Evolutionary conservation across 2,888 invertebrate species (phyloP).

Genomic region (Neoascia interrupta): DNA sequence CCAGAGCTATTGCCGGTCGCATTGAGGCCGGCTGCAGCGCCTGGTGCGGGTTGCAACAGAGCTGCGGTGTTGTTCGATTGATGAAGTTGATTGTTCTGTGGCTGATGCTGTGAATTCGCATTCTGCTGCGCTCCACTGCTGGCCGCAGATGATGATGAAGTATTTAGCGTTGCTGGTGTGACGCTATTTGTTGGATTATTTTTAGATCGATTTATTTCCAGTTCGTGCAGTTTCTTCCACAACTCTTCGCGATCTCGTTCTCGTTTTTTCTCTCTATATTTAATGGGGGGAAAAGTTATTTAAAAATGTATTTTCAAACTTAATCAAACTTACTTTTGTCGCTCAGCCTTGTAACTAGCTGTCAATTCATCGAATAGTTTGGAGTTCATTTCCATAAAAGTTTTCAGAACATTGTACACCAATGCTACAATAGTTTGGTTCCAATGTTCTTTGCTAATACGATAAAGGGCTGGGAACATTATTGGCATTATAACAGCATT

Average conservation of each 20-base stretch:
- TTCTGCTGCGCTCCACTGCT: slow-evolving; percentile 70
- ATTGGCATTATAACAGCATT: slow-evolving; percentile 95
- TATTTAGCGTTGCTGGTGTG: slow-evolving; percentile 72
- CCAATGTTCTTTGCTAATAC: slow-evolving; percentile 97
- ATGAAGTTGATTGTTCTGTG: slow-evolving; percentile 67
- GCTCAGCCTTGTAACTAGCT: slow-evolving; percentile 98
- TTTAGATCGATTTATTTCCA: slow-evolving; percentile 85
- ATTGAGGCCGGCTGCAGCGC: slow-evolving; percentile 45
- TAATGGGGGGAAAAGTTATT: background rate
- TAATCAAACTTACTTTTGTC: slow-evolving; percentile 92
- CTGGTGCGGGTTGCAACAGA: slow-evolving; percentile 70
- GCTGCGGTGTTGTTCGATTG: slow-evolving; percentile 77
- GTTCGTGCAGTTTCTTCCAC: slow-evolving; percentile 96
- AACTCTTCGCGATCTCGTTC: slow-evolving; percentile 98
- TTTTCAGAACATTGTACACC: slow-evolving; percentile 96
- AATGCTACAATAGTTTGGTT: slow-evolving; percentile 97
- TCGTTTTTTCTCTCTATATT: slow-evolving; percentile 81
- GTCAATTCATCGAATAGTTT: slow-evolving; percentile 97
- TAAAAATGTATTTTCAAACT: background rate
- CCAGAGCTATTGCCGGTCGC: slow-evolving; percentile 76
- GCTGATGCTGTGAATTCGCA: slow-evolving; percentile 74
- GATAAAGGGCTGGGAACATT: slow-evolving; percentile 96
- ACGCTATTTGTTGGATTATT: slow-evolving; percentile 74
- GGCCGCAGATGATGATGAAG: slow-evolving; percentile 61
- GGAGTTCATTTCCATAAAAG: slow-evolving; percentile 98